A percentile compares a stretch with the other conserved stretches of the same genome.
These are phyloP conservation scores for Cyclophora albipunctata DNA, from an alignment of 2,888 invertebrate genomes.

Conservation along the genomic window DNA sequence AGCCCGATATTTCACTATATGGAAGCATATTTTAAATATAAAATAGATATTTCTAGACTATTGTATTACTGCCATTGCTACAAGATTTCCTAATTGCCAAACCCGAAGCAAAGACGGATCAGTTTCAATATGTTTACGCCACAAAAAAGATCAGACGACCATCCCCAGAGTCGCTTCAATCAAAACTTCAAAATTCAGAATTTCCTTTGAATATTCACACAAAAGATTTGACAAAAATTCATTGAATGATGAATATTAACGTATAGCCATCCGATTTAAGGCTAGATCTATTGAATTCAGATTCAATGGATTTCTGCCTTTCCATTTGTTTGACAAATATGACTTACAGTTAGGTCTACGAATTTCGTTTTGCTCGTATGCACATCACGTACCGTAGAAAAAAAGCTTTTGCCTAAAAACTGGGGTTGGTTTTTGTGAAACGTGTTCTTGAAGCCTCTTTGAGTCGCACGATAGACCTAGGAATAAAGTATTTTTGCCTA, in stretches of 20 bases:
- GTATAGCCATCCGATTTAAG: neutral
- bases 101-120: too few species aligned
- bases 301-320: constrained; percentile 9
- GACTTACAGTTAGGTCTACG: constrained; percentile 11
- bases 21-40: too few species aligned
- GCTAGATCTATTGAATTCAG: constrained; percentile 2
- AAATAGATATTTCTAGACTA: too few species aligned
- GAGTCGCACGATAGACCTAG: constrained; percentile 12
- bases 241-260: neutral
- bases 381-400: constrained; percentile 21
- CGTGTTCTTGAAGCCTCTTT: constrained; percentile 17
- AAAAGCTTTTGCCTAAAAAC: constrained; percentile 23
- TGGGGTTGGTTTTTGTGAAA: constrained; percentile 11
- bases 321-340: constrained; percentile 13
- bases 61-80: too few species aligned
- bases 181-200: too few species aligned
- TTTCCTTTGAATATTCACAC: constrained; percentile 35
- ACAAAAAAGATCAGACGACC: too few species aligned
- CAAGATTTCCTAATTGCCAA: too few species aligned
- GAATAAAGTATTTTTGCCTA: constrained; percentile 10
- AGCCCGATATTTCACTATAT: too few species aligned
- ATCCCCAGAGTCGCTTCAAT: too few species aligned
- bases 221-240: constrained; percentile 20
- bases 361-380: constrained; percentile 17
- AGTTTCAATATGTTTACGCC: too few species aligned